phyloP scores from a whole-genome alignment of 2,888 invertebrate species.

The Lepetodrilus schrolli region DNA sequence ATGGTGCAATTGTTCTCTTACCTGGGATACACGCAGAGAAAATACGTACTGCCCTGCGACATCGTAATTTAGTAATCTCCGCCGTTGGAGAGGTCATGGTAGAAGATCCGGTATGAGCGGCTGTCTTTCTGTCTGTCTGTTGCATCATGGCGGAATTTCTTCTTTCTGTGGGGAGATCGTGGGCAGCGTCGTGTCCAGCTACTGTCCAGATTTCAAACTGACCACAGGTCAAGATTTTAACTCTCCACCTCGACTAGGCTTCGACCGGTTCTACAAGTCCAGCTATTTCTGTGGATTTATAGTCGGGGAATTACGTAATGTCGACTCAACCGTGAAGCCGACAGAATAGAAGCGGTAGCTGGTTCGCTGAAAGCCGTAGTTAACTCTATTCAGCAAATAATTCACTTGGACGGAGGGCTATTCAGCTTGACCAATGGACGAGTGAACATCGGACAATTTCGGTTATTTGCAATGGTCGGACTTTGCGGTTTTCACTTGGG shows the following conservation, averaged over 20 bases:
- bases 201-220: constrained; percentile 15
- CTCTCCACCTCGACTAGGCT: background rate
- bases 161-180: too few species aligned
- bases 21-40: too few species aligned
- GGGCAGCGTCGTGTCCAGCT: too few species aligned
- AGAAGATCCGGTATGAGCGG: too few species aligned
- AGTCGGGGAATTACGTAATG: background rate
- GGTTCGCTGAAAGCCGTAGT: background rate
- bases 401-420: background rate
- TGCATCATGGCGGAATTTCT: too few species aligned
- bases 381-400: constrained; percentile 11
- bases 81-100: too few species aligned
- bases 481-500: too few species aligned
- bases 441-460: background rate
- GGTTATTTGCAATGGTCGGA: too few species aligned
- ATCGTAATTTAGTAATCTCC: too few species aligned
- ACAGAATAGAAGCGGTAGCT: background rate
- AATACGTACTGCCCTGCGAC: too few species aligned
- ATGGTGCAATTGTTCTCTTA: too few species aligned
- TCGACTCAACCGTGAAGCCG: background rate
- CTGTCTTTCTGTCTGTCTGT: too few species aligned
- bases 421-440: constrained; percentile 4
- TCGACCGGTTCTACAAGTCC: constrained; percentile 5
- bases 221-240: constrained; percentile 13
- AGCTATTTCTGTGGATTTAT: background rate